Base-by-base conservation (phyloP, 2,797 vertebrate genomes). In the Philypnodon macrostomus region DNA sequence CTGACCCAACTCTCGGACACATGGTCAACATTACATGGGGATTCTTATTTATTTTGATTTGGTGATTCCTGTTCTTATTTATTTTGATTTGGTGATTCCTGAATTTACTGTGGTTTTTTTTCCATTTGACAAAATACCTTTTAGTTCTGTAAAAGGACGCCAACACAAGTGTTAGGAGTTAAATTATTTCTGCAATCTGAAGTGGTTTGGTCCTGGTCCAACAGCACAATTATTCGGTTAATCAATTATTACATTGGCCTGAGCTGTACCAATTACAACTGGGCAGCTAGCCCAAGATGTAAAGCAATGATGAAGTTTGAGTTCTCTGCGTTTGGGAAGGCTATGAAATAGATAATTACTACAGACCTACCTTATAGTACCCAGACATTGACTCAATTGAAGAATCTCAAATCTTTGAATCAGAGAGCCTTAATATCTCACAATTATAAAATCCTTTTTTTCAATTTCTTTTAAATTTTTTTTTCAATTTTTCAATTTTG, bases 201-300 rank as follows among this genome's bases (percentile, higher is more conserved):
- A 44, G 41, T 30, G 11, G 9, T 44, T 44, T 44, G 41, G 41
- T 30, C 26, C 5, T 30, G 26, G 18, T 30, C 41, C 32, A 34
- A 6, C 5, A 16, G 16, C 13, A 12, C 24, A 30, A 12, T 44
- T 17, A 30, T 44, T 44, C 26, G 19, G 26, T 44, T 44, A 44
- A 44, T 44, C 41, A 44, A 44, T 49, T 16, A 34, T 35, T 31
- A 40, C 5, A 29, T 17, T 50, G 41, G 41, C 41, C 15, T 17
- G 41, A 17, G 41, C 16, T 30, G 41, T n/a, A 27, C 23, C 23
- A 44, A 44, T 44, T 44, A 44, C 27, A 32, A 11, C 4, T 40
- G 27, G 30, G 32, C 51, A 13, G 12, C 32, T 9, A 44, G 39
- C 41, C 41, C 6, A 11, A 18, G 15, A 30, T 44, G 17, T n/a